phyloP scores from a whole-genome alignment of 2,888 invertebrate genomes.

The Acrobasis repandana region DNA sequence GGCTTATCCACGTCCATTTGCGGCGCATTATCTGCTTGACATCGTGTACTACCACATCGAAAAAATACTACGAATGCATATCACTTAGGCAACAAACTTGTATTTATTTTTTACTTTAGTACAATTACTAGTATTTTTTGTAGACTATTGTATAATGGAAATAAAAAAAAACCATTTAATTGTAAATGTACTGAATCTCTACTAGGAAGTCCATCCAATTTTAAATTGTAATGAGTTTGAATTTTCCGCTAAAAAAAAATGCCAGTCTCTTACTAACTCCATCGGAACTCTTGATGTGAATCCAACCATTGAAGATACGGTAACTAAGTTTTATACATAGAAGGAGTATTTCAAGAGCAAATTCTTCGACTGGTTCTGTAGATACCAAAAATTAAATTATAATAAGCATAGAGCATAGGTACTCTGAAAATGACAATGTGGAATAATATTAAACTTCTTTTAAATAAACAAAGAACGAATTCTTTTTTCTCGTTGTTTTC shows the following conservation, averaged over 20 bases:
- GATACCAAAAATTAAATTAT: neutral
- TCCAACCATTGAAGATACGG: neutral
- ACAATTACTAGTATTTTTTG: too few species aligned
- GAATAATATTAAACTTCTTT: too few species aligned
- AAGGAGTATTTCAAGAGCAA: neutral
- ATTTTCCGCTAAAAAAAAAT: neutral
- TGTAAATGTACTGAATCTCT: neutral
- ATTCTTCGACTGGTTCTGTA: neutral
- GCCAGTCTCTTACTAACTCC: conserved; percentile 1
- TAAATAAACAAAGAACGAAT: too few species aligned
- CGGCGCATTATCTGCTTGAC: too few species aligned
- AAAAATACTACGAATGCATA: too few species aligned
- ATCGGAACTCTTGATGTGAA: neutral
- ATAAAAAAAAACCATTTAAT: neutral
- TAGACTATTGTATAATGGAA: neutral
- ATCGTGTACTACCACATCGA: too few species aligned
- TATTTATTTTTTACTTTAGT: too few species aligned
- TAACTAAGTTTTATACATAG: neutral
- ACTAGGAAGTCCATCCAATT: neutral
- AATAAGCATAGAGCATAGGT: too few species aligned
- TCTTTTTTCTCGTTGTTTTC: too few species aligned
- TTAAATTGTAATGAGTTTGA: neutral
- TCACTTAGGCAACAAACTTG: too few species aligned
- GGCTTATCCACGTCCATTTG: too few species aligned
- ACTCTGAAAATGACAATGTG: too few species aligned